Conservation (phyloP, 2,888 invertebrate species). For the Torymus aiolomorphi region DNA sequence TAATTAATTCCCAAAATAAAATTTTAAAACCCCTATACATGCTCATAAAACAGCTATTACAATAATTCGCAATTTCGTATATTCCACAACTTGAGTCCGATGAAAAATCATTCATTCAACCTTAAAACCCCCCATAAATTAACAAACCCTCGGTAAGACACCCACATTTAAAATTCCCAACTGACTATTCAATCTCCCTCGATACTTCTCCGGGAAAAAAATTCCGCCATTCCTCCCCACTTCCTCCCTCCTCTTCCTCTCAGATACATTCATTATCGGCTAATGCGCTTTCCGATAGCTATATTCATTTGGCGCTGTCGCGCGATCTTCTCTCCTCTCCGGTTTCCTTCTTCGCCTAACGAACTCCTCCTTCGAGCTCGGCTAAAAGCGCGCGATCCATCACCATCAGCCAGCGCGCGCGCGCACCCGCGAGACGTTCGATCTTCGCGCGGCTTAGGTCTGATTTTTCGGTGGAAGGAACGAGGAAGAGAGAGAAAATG, state of each 20-base stretch:
- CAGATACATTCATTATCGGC: conserved; percentile 43
- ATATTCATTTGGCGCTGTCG: conserved; percentile 36
- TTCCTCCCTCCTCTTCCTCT: not conserved
- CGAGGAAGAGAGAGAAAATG: conserved; percentile 1
- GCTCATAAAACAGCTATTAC: too few relatives aligned
- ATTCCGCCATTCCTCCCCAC: conserved; percentile 21
- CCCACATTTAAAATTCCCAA: too few relatives aligned
- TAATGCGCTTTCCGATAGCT: conserved; percentile 47
- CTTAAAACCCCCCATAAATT: too few relatives aligned
- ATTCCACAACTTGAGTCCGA: too few relatives aligned
- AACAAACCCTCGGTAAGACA: too few relatives aligned
- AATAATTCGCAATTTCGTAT: too few relatives aligned
- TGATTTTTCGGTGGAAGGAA: conserved; percentile 9
- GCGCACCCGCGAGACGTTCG: too few relatives aligned
- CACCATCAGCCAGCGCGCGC: conserved; percentile 4
- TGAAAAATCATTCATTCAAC: too few relatives aligned
- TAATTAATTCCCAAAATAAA: too few relatives aligned
- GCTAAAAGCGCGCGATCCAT: conserved; percentile 35
- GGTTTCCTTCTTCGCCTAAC: not conserved
- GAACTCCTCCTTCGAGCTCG: not conserved
- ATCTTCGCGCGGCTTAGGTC: not conserved
- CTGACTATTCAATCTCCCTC: not conserved
- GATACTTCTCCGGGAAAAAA: not conserved
- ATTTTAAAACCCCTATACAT: too few relatives aligned
- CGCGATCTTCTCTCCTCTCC: not conserved